Evolutionary conservation across 2,113 vertebrate genomes (phyloP).

Genomic region (Otis tarda): DNA sequence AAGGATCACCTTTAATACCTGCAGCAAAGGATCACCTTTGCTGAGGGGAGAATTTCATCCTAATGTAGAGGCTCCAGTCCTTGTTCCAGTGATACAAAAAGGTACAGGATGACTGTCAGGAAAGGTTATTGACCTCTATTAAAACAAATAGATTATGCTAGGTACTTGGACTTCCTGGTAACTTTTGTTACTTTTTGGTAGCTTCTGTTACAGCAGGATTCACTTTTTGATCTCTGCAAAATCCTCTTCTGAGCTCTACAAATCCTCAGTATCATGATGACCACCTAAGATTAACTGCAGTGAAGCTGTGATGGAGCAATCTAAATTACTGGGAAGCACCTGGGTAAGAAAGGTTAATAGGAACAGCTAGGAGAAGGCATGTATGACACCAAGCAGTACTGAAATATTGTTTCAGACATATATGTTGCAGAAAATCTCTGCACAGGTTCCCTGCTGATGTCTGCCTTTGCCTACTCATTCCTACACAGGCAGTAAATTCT

Average conservation of each 20-base stretch:
- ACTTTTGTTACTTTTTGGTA: background rate
- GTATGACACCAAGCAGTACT: background rate
- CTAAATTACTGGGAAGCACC: background rate
- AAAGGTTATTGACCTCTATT: background rate
- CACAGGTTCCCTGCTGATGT: background rate
- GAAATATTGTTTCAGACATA: background rate
- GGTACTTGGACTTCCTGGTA: slow-evolving; percentile 14
- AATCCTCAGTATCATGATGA: background rate
- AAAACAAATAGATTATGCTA: slow-evolving; percentile 7
- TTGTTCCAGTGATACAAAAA: background rate
- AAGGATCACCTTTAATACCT: background rate
- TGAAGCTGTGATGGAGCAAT: background rate
- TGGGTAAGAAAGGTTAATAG: background rate
- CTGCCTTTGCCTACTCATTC: background rate
- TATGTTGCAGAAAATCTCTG: background rate
- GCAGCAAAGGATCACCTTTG: background rate
- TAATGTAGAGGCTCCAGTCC: background rate
- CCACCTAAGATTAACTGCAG: background rate
- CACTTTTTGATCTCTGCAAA: background rate
- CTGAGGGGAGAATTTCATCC: background rate
- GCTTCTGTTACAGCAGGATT: background rate
- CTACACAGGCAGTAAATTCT: background rate
- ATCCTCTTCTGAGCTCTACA: background rate
- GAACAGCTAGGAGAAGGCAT: background rate
- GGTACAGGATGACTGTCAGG: background rate